Evolutionary conservation across 2,797 vertebrate species (phyloP).

Genomic region (Kryptolebias ocellatus): DNA sequence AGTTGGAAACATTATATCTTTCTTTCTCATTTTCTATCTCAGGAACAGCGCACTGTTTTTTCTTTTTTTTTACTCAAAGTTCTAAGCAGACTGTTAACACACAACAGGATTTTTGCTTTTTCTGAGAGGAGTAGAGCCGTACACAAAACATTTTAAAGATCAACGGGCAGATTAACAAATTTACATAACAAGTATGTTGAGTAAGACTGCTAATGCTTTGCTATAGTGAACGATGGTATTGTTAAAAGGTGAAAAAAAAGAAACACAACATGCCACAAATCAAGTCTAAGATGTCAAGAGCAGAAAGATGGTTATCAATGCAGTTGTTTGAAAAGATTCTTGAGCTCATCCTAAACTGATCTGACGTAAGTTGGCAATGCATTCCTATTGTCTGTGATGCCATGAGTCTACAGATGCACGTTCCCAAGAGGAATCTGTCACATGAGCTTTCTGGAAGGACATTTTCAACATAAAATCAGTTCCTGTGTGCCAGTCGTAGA

Average conservation of each 20-base stretch:
- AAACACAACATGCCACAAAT: slow-evolving; percentile 6
- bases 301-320: slow-evolving; percentile 32
- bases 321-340: slow-evolving; percentile 16
- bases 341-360: slow-evolving; percentile 15
- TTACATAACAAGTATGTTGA: slow-evolving; percentile 1
- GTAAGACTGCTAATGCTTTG: slow-evolving; percentile 15
- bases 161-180: background rate
- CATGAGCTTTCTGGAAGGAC: background rate
- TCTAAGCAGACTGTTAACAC: background rate
- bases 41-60: slow-evolving; percentile 14
- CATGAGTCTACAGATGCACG: background rate
- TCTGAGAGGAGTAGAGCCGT: background rate
- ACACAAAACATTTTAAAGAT: slow-evolving; percentile 22
- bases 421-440: slow-evolving; percentile 4
- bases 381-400: slow-evolving; percentile 2
- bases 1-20: slow-evolving; percentile 25
- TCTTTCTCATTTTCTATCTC: slow-evolving; percentile 47
- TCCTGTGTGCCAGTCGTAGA: background rate
- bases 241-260: slow-evolving; percentile 3
- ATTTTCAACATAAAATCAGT: slow-evolving; percentile 6
- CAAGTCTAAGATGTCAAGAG: slow-evolving; percentile 10
- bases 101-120: slow-evolving; percentile 4
- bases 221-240: slow-evolving; percentile 19
- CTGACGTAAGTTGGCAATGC: slow-evolving; percentile 22
- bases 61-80: too few species aligned